Evolutionary conservation across 2,888 invertebrate genomes (phyloP).

Genomic region (Drosophila hamatofila): DNA sequence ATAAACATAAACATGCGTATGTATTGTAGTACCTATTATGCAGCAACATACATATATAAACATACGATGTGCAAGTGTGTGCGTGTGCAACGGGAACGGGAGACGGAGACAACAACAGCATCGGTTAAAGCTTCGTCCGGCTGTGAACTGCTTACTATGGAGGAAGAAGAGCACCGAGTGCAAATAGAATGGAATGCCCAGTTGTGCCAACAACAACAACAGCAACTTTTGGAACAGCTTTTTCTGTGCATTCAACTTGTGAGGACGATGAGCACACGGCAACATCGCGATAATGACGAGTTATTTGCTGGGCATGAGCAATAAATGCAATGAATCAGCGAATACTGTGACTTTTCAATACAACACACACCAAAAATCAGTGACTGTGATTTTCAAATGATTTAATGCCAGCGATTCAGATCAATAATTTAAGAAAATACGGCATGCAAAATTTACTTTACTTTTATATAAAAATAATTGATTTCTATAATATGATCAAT

Average conservation of each 20-base stretch:
- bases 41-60: background rate
- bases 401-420: background rate
- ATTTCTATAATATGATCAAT: background rate
- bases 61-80: conserved; percentile 5
- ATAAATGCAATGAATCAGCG: conserved; percentile 47
- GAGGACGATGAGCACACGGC: conserved; percentile 51
- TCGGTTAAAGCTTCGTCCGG: conserved; percentile 46
- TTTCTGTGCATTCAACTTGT: conserved; percentile 51
- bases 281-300: conserved; percentile 52
- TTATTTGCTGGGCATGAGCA: conserved; percentile 44
- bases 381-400: conserved; percentile 13
- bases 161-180: conserved; percentile 31
- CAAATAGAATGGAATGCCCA: conserved; percentile 60
- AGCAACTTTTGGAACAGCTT: conserved; percentile 74
- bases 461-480: background rate
- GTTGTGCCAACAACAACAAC: conserved; percentile 43
- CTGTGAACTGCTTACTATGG: conserved; percentile 18
- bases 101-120: conserved; percentile 29
- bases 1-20: conserved; percentile 32
- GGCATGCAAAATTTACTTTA: background rate
- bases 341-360: conserved; percentile 29
- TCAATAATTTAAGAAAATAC: conserved; percentile 7
- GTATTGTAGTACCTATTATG: conserved; percentile 7
- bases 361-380: background rate
- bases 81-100: conserved; percentile 12